These are phyloP conservation scores for Eonycteris spelaea DNA, from an alignment of 2,113 vertebrate species.

Conservation along the genomic window DNA sequence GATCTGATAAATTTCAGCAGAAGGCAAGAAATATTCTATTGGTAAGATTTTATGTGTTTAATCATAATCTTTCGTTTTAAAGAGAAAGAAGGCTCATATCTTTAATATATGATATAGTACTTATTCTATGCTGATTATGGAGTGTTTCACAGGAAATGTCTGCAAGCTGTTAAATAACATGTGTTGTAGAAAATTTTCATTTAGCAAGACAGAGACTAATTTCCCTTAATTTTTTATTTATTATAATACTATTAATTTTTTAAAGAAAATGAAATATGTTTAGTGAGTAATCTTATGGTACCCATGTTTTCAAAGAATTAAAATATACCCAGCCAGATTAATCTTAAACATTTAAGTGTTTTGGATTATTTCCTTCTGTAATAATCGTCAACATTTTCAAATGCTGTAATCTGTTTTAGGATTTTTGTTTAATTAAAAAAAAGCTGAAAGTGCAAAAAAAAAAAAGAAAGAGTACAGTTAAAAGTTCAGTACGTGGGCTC, in stretches of 20 bases:
- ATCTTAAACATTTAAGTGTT: background rate
- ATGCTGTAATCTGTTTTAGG: background rate
- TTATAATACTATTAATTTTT: constrained; percentile 44
- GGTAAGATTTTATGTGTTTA: constrained; percentile 64
- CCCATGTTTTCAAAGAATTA: background rate
- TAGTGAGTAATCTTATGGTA: background rate
- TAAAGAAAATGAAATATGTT: background rate
- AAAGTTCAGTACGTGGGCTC: constrained; percentile 66
- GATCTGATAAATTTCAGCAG: constrained; percentile 37
- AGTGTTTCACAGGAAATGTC: constrained; percentile 78
- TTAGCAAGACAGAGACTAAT: constrained; percentile 37
- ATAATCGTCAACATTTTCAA: background rate
- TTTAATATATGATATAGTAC: constrained; percentile 76
- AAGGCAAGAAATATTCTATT: constrained; percentile 42
- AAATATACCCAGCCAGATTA: background rate
- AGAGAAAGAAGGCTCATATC: constrained; percentile 74
- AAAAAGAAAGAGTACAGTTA: background rate
- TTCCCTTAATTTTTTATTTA: constrained; percentile 34
- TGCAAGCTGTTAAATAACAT: constrained; percentile 78
- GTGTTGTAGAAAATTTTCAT: constrained; percentile 36
- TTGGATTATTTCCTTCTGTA: background rate
- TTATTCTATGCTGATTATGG: constrained; percentile 79
- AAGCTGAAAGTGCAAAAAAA: background rate
- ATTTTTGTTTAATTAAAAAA: constrained; percentile 23
- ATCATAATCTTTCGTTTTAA: constrained; percentile 67